Evolutionary conservation across 2,113 vertebrate genomes (phyloP).

Genomic region (cat (Felis catus)): F.catus_Fca126_mat1.0 CM031421.1:58056001-58056500

Average conservation of each 20-base stretch:
- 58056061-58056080: background rate
- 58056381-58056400: background rate
- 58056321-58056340: background rate
- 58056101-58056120: background rate
- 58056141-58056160: background rate
- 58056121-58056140: background rate
- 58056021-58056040: background rate
- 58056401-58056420: background rate
- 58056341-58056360: constrained; percentile 28
- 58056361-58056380: background rate
- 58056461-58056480: background rate
- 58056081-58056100: background rate
- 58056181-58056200: background rate
- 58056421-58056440: background rate
- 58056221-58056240: background rate
- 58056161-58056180: background rate
- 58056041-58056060: background rate
- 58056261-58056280: background rate
- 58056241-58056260: background rate
- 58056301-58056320: background rate
- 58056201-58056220: background rate
- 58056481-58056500: background rate
- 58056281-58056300: background rate
- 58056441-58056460: background rate
- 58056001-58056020: constrained; percentile 15